These are phyloP conservation scores for Amblyteles armatorius DNA, from an alignment of 2,888 invertebrate genomes.

Conservation along the genomic window DNA sequence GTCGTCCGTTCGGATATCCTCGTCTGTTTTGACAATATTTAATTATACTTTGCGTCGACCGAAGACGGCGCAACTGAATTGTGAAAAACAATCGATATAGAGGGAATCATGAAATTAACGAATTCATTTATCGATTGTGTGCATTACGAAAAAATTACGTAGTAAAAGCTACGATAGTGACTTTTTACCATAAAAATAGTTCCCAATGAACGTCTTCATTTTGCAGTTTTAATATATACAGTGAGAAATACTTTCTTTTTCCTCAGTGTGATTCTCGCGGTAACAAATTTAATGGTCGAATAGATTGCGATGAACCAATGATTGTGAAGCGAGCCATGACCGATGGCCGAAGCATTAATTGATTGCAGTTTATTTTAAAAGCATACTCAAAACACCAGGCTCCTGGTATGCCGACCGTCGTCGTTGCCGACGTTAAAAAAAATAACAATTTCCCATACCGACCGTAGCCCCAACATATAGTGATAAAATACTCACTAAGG, in stretches of 20 bases:
- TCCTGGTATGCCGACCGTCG: neutral
- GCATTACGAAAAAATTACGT: too few species aligned
- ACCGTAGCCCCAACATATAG: neutral
- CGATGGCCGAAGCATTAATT: neutral
- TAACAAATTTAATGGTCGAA: too few species aligned
- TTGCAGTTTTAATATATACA: too few species aligned
- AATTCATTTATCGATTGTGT: neutral
- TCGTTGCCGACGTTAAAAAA: neutral
- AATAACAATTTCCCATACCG: neutral
- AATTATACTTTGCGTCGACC: neutral
- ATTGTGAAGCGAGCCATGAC: neutral
- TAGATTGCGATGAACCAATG: neutral
- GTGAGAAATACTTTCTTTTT: too few species aligned
- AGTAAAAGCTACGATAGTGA: too few species aligned
- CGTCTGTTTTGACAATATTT: slow-evolving; percentile 81
- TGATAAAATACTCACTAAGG: slow-evolving; percentile 84
- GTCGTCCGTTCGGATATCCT: slow-evolving; percentile 85
- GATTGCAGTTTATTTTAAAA: neutral
- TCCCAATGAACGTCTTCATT: too few species aligned
- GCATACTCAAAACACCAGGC: neutral
- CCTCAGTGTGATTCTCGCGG: too few species aligned
- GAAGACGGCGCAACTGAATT: neutral
- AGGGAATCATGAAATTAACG: neutral
- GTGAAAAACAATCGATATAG: neutral
- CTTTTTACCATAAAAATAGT: too few species aligned